Percentiles rank a stretch among this genome's conserved stretches.
Conservation (phyloP, 1,140 invertebrate genomes). For the Goniozus legneri region DNA sequence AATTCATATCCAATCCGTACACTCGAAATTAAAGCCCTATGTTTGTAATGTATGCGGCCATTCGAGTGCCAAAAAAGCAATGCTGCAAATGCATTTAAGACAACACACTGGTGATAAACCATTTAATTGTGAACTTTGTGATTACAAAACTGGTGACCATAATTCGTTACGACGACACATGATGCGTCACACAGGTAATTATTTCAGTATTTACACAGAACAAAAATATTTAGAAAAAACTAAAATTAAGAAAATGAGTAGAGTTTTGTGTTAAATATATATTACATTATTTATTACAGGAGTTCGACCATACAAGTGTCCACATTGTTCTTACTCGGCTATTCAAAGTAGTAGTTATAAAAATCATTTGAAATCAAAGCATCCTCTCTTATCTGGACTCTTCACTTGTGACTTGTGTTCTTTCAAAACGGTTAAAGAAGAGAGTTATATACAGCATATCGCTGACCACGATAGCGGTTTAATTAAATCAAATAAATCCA, state of each 20-base stretch:
- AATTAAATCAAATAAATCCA: conserved; percentile 36
- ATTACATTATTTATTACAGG: conserved; percentile 34
- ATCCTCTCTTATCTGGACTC: conserved; percentile 58
- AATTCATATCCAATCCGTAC: conserved; percentile 74
- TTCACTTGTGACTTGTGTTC: conserved; percentile 60
- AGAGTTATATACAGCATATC: conserved; percentile 57
- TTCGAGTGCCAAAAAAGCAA: conserved; percentile 65
- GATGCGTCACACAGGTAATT: conserved; percentile 68
- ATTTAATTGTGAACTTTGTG: conserved; percentile 67
- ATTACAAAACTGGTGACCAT: conserved; percentile 69
- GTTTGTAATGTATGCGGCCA: conserved; percentile 75
- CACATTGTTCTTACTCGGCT: conserved; percentile 66
- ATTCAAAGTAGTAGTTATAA: conserved; percentile 68
- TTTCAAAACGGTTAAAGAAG: conserved; percentile 61
- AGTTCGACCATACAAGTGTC: conserved; percentile 64
- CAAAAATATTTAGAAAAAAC: background rate
- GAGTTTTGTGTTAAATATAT: too few species aligned
- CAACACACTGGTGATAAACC: conserved; percentile 76
- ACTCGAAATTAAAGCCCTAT: conserved; percentile 73
- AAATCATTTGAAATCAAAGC: conserved; percentile 63
- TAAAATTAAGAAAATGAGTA: too few species aligned
- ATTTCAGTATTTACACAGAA: conserved; percentile 6
- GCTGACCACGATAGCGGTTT: conserved; percentile 58
- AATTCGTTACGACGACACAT: conserved; percentile 71
- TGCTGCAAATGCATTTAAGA: conserved; percentile 65